These are phyloP conservation scores for Tupaia tana DNA, from an alignment of 2,113 vertebrate genomes.

Conservation along the genomic window DNA sequence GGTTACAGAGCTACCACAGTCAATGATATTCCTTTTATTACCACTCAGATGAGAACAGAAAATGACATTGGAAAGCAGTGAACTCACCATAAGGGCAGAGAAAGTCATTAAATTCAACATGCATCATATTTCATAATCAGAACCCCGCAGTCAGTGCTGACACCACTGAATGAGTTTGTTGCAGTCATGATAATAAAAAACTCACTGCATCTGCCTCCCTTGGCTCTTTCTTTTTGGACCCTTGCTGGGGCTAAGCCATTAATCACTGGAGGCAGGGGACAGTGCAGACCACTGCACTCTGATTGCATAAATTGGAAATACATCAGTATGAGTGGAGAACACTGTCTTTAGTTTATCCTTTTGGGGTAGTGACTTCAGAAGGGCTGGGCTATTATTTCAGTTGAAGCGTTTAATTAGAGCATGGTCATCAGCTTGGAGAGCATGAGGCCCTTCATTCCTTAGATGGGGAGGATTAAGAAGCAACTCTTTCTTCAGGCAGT, in stretches of 20 bases:
- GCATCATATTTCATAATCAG: constrained; percentile 92
- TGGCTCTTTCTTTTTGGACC: constrained; percentile 85
- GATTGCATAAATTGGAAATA: constrained; percentile 85
- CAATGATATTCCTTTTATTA: constrained; percentile 89
- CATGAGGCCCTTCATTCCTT: not conserved
- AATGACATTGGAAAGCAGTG: constrained; percentile 89
- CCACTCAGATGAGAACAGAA: constrained; percentile 89
- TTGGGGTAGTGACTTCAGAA: constrained; percentile 82
- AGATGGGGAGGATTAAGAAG: constrained; percentile 44
- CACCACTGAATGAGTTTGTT: constrained; percentile 88
- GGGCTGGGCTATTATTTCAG: constrained; percentile 71
- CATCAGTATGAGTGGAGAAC: constrained; percentile 82
- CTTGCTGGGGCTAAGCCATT: constrained; percentile 84
- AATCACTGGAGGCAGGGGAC: constrained; percentile 85
- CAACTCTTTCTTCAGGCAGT: not conserved
- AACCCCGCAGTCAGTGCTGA: constrained; percentile 87
- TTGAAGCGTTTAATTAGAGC: constrained; percentile 77
- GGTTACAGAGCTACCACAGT: constrained; percentile 85
- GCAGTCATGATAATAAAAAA: constrained; percentile 88
- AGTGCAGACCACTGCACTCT: constrained; percentile 85
- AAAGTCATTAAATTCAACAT: constrained; percentile 89
- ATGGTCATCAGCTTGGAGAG: constrained; percentile 53
- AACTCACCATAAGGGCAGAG: constrained; percentile 89
- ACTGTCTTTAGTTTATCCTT: constrained; percentile 81
- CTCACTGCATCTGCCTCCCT: constrained; percentile 85